Base-by-base conservation (phyloP, 2,888 invertebrate species). In the Callyntrura guangdongensis region DNA sequence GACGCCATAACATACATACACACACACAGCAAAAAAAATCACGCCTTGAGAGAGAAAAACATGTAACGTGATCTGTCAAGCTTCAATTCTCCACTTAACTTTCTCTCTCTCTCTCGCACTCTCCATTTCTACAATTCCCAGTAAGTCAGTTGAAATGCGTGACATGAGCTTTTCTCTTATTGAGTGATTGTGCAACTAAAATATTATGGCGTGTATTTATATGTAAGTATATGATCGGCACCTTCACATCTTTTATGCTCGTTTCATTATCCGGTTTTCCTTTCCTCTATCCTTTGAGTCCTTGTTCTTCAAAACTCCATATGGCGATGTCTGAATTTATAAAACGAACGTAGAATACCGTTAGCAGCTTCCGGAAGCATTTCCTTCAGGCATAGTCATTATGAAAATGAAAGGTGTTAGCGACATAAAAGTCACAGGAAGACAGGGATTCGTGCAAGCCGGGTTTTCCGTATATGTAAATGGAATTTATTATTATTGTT, bases 61-160 rank as follows among this genome's bases (percentile, higher is more conserved):
- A 72, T 89, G 89, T 89, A 89, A 89, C 84, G 89, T 89, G 89
- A 89, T 89, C 89, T 89, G 89, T 89, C 89, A 89, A 89, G 84
- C 83, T 74, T 89, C 74, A 89, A 82, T 84, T 83, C 89, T 72
- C 82, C 88, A 61, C 87, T 79, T 79, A 81, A 69, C 86, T 79
- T 88, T 82, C 81, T 69, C 72, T 53, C 47, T 81, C 61, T 72
- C 85, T 74, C 72, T 45, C 22, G 11, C 49, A 12, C 74, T 74
- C 49, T 49, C 74, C n/a, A 27, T 83, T 64, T 64, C 64, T 83
- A 59, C 59, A 36, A 56, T 85, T 74, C 85, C 59, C 85, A 11
- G 22, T 8, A 72, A 20, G 11, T 12, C 49, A 49, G 20, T 74
- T 49, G 22, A 74, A 49, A 74, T 47, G 20, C 49, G 20, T 22